phyloP scores from a whole-genome alignment of 2,113 vertebrate genomes.

The Actenoides hombroni region DNA sequence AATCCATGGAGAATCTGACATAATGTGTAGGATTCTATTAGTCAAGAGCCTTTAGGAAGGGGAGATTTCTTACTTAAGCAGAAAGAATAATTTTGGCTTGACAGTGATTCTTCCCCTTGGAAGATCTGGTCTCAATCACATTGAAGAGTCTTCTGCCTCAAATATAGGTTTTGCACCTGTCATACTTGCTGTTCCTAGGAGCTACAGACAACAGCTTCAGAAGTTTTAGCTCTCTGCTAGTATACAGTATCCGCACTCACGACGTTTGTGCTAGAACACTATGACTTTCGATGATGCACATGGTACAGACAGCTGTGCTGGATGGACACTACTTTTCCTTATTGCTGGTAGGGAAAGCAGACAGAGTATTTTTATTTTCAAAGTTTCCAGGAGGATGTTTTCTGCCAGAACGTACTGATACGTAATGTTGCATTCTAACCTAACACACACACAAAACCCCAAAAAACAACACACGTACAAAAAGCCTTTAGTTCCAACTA shows the following conservation, averaged over 20 bases:
- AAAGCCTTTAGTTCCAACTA: constrained; percentile 25
- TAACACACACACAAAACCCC: not conserved
- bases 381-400: constrained; percentile 47
- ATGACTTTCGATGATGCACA: constrained; percentile 37
- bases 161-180: constrained; percentile 66
- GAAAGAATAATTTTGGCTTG: constrained; percentile 38
- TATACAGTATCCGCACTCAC: constrained; percentile 53
- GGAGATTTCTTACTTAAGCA: constrained; percentile 5
- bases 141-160: constrained; percentile 54
- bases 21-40: constrained; percentile 67
- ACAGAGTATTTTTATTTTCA: constrained; percentile 1
- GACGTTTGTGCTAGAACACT: constrained; percentile 60
- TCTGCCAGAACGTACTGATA: constrained; percentile 37
- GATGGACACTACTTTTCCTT: constrained; percentile 34
- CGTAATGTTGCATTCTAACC: constrained; percentile 11
- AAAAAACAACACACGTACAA: not conserved
- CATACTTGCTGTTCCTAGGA: constrained; percentile 65
- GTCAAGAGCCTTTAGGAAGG: constrained; percentile 52
- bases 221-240: constrained; percentile 56
- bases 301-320: constrained; percentile 43
- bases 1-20: constrained; percentile 64
- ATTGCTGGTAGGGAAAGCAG: constrained; percentile 16
- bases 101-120: constrained; percentile 18
- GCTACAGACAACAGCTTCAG: constrained; percentile 53
- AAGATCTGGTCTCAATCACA: constrained; percentile 44